phyloP scores from a whole-genome alignment of 2,888 invertebrate genomes.

The Norana najaformis region DNA sequence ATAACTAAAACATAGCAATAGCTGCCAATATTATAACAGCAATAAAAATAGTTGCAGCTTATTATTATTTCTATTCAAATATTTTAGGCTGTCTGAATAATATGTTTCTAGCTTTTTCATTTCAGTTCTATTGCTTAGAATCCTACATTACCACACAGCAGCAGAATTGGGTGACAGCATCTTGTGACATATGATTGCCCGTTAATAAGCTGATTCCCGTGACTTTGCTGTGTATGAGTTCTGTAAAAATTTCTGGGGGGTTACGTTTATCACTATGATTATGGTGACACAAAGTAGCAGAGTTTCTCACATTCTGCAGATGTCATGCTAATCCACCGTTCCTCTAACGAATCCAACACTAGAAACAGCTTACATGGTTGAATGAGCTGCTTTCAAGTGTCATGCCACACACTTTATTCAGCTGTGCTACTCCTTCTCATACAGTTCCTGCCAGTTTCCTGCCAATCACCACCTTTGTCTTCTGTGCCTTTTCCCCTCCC shows the following conservation, averaged over 20 bases:
- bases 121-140: neutral
- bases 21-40: neutral
- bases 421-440: neutral
- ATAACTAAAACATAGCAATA: neutral
- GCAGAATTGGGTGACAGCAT: neutral
- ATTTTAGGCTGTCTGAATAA: neutral
- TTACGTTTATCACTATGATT: too few relatives aligned
- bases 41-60: too few relatives aligned
- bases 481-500: neutral
- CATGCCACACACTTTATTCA: neutral
- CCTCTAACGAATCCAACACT: neutral
- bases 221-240: too few relatives aligned
- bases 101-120: neutral
- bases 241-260: too few relatives aligned
- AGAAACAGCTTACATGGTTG: neutral
- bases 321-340: neutral
- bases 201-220: too few relatives aligned
- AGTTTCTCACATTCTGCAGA: neutral
- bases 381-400: neutral
- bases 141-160: neutral
- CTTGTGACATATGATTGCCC: too few relatives aligned
- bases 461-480: neutral
- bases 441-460: neutral
- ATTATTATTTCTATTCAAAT: neutral
- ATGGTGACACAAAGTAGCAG: neutral